A percentile compares a stretch with the other conserved stretches of the same genome.
phyloP scores from a whole-genome alignment of 2,888 invertebrate species.

The Myopa testacea region DNA sequence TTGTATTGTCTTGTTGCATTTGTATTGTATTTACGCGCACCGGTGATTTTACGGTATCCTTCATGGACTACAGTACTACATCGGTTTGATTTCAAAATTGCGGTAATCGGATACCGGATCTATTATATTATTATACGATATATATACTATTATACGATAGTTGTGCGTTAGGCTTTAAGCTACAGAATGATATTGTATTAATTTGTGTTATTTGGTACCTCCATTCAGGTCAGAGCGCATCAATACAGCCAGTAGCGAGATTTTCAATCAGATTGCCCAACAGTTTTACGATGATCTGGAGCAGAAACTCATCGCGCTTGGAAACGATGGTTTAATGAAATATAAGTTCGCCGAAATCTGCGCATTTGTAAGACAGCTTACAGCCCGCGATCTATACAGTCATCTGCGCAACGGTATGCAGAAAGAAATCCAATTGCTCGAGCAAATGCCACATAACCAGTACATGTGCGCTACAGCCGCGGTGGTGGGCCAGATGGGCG shows the following conservation, averaged over 20 bases:
- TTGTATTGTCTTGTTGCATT: no score
- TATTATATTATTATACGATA: no score
- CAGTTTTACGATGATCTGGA: conserved; percentile 64
- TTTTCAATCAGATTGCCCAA: conserved; percentile 58
- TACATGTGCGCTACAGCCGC: conserved; percentile 56
- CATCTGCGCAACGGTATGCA: conserved; percentile 63
- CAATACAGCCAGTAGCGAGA: conserved; percentile 54
- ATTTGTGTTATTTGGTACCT: neutral
- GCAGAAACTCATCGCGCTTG: conserved; percentile 58
- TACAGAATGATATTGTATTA: no score
- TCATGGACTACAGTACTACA: no score
- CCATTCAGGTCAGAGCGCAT: conserved; percentile 56
- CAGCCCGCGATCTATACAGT: conserved; percentile 62
- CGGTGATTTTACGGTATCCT: no score
- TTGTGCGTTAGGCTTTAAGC: no score
- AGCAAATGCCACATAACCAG: conserved; percentile 59
- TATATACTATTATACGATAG: no score
- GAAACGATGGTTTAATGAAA: conserved; percentile 57
- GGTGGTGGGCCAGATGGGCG: conserved; percentile 44
- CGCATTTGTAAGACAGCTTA: conserved; percentile 56
- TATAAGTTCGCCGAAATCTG: conserved; percentile 61
- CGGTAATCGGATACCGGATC: no score
- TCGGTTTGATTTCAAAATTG: no score
- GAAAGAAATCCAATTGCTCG: conserved; percentile 63
- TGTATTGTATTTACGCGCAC: no score